Base-by-base conservation (phyloP, 2,113 vertebrate species). In the Coregonus clupeaformis region DNA sequence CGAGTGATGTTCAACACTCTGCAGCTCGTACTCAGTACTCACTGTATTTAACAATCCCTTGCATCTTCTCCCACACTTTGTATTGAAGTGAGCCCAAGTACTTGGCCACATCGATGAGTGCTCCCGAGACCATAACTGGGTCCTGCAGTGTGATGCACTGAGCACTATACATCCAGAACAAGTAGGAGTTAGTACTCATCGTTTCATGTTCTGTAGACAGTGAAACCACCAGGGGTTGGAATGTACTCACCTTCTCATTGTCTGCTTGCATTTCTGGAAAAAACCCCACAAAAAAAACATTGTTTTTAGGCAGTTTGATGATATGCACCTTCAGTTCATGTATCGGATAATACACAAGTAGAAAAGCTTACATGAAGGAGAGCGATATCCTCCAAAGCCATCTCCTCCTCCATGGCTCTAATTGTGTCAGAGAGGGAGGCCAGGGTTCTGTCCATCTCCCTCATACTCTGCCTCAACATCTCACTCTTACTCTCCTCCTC, bases 51-150 rank as follows among this genome's bases (percentile, higher is more conserved):
- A 87, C 22, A 1, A 82, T 77, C 25, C 68, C 57, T 9, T 60
- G 80, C 90, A 92, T 92, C 80, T 86, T 89, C 84, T 84, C 71
- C 90, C 90, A 91, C 1, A 92, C 87, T 4, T 76, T 76, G 80
- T 86, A 89, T 1, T 49, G 62, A 47, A 91, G 82, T 5, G 86
- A 91, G n/a, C 89, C 88, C 7, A 92, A 45, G 13, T 91, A 75
- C 67, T 80, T 78, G 36, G 88, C 87, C 70, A 91, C 91, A 22
- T 91, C 80, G n/a, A 92, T 81, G 24, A 91, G 90, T 0, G 80
- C 30, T 20, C 75, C 88, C 0, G 84, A 47, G 30, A 73, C 36
- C 86, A 89, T 65, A 2, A 73, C 69, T 0, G 80, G 77, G 22
- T 81, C 80, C 62, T 72, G 64, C 0, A 59, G 18, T 0, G 83